Evolutionary conservation across 2,888 invertebrate genomes (phyloP), one percentile per base, ranked within the genome.

Genomic region (Ectropis crepuscularia): DNA sequence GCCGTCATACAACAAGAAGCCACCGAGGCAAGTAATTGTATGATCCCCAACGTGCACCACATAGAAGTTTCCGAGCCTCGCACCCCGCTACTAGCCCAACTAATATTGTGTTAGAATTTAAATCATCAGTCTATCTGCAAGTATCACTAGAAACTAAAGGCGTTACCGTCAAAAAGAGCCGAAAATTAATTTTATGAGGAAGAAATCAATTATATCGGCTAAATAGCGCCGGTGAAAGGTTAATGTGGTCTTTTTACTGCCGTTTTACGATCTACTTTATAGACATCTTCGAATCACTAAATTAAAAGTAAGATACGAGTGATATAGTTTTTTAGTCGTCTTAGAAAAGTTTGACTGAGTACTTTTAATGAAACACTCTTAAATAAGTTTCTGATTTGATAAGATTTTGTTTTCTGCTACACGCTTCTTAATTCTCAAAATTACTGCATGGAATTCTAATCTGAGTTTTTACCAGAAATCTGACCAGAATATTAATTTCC

Each of bases 231-330:
- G 80, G 84, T 82, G 82, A 83, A 86, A 86, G 89, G 88, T 88
- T 89, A 89, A 89, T 89, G 84, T 81, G 75, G 79, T 79, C 74
- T 79, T 77, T 90, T 90, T 86, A 90, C 79, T 79, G 78, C 79
- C 83, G 76, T 77, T 80, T 89, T 86, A 83, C 87, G 81, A 76
- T 79, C 76, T 71, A 70, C 72, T 77, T 90, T 87, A 89, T 85
- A 76, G 83, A 74, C 76, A 78, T 74, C 79, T 78, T 77, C 81
- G 74, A 79, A 81, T 80, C 82, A 83, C 86, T 88, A 87, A 88
- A 89, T 88, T 85, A 87, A 87, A 86, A 82, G 77, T 55, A 82
- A 80, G 80, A 81, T 80, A 74, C 74, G 73, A 72, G 68, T 72
- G 67, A 66, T 61, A 72, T 73, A 70, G 43, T 67, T 73, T 76